These are phyloP conservation scores for Apteryx owenii DNA, from an alignment of 2,113 vertebrate genomes.

Conservation along the genomic window DNA sequence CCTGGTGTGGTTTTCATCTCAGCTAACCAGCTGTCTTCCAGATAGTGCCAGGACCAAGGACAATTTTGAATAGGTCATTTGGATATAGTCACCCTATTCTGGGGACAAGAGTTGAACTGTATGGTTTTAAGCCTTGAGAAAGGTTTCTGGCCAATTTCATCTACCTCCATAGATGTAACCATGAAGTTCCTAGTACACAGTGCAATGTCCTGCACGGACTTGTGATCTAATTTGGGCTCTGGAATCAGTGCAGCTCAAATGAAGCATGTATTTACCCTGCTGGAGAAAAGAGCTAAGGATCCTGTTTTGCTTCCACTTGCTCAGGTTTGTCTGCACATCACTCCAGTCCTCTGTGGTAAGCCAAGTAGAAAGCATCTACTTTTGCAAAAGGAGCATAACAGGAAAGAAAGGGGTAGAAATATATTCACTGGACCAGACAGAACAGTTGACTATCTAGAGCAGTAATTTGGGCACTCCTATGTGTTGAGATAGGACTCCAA, in stretches of 20 bases:
- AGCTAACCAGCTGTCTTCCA: background rate
- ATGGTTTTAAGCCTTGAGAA: background rate
- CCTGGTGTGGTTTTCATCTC: background rate
- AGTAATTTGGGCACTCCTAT: background rate
- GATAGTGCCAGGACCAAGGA: background rate
- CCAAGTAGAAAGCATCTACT: background rate
- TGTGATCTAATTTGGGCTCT: background rate
- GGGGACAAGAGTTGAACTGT: background rate
- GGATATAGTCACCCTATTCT: background rate
- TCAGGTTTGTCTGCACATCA: background rate
- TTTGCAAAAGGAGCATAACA: background rate
- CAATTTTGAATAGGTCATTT: background rate
- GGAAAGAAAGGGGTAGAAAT: background rate
- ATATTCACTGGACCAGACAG: background rate
- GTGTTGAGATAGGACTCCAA: background rate
- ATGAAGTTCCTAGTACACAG: background rate
- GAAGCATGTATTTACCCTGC: background rate
- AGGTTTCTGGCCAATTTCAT: background rate
- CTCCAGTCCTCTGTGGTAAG: fast-evolving
- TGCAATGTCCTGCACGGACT: background rate
- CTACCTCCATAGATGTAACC: background rate
- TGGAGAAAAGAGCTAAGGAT: background rate
- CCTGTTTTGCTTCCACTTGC: background rate
- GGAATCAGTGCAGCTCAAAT: background rate
- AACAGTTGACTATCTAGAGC: background rate